phyloP scores from a whole-genome alignment of 1,140 invertebrate species.

The Drosophila willistoni region DNA sequence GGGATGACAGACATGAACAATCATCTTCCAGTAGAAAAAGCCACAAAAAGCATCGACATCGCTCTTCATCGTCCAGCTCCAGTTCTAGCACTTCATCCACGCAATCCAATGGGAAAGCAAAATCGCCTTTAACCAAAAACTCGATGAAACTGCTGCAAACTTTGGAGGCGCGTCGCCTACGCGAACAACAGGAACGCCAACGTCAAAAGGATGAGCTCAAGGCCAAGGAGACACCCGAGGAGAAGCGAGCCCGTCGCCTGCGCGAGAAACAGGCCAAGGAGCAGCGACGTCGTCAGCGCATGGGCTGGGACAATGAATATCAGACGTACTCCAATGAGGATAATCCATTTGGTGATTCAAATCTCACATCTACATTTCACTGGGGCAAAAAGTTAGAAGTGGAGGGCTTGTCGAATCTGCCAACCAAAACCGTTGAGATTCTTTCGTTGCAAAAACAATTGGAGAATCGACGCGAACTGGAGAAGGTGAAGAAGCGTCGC shows the following conservation, averaged over 20 bases:
- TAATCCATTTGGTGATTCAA: conserved; percentile 99
- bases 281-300: conserved; percentile 92
- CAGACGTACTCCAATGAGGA: conserved; percentile 98
- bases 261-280: conserved; percentile 97
- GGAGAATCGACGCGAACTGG: conserved; percentile 94
- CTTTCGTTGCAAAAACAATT: conserved; percentile 94
- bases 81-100: conserved; percentile 43
- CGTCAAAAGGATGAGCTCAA: conserved; percentile 93
- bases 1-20: conserved; percentile 19
- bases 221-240: conserved; percentile 96
- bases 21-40: conserved; percentile 3
- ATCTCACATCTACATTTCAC: conserved; percentile 95
- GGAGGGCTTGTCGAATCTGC: conserved; percentile 92
- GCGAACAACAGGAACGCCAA: conserved; percentile 87
- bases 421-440: conserved; percentile 92
- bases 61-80: conserved; percentile 39
- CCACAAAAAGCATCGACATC: conserved; percentile 32
- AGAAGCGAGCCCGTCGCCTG: conserved; percentile 94
- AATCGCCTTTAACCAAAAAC: conserved; percentile 41
- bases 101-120: not conserved
- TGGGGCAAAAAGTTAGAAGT: conserved; percentile 99
- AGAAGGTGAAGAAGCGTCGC: conserved; percentile 96
- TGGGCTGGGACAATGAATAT: conserved; percentile 98
- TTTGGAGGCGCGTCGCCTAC: conserved; percentile 88
- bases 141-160: conserved; percentile 87